Evolutionary conservation across 2,113 vertebrate species (phyloP).

Genomic region (Takifugu bimaculatus): DNA sequence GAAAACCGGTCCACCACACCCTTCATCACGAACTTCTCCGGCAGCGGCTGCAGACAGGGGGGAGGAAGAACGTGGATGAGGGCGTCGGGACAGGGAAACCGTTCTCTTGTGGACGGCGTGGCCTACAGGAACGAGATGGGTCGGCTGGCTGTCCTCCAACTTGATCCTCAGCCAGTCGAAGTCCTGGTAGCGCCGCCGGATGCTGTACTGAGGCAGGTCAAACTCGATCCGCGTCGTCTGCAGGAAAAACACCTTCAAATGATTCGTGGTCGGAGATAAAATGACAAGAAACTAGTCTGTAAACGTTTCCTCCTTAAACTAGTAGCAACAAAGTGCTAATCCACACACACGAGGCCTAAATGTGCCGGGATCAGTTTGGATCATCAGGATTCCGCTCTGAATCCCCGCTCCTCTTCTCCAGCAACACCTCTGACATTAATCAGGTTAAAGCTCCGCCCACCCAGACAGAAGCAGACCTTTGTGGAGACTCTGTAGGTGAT

Average conservation of each 20-base stretch:
- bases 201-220: conserved; percentile 91
- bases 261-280: neutral
- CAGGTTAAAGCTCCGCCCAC: too few species aligned
- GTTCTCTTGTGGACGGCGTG: neutral
- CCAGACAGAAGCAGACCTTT: conserved; percentile 75
- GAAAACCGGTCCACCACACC: conserved; percentile 98
- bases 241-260: conserved; percentile 17
- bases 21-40: conserved; percentile 98
- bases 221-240: conserved; percentile 93
- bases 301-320: too few species aligned
- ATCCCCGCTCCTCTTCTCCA: too few species aligned
- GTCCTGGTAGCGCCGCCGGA: conserved; percentile 94
- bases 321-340: too few species aligned
- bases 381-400: too few species aligned
- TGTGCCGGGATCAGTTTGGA: too few species aligned
- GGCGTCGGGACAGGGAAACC: neutral
- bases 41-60: conserved; percentile 79
- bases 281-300: too few species aligned
- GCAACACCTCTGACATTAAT: too few species aligned
- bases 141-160: conserved; percentile 94
- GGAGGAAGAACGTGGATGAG: neutral
- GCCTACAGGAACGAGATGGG: conserved; percentile 78
- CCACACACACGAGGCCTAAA: too few species aligned
- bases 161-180: conserved; percentile 96
- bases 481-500: conserved; percentile 96